A percentile compares a stretch with the other conserved stretches of the same genome.
These are phyloP conservation scores for Cephonodes hylas DNA, from an alignment of 2,888 invertebrate genomes.

Conservation along the genomic window DNA sequence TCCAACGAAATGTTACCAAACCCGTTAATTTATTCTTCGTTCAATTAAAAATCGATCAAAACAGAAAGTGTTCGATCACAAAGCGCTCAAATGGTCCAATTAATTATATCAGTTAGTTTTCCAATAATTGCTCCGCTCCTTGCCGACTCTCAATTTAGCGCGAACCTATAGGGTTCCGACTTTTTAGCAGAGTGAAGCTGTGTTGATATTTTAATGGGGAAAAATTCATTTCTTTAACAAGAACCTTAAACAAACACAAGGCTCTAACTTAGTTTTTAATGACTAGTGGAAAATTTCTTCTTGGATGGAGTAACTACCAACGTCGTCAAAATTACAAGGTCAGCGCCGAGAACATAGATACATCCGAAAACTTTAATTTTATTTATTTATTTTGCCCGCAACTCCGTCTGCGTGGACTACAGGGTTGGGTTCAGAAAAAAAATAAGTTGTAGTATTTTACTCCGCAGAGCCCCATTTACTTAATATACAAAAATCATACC, in stretches of 20 bases:
- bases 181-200: constrained; percentile 39
- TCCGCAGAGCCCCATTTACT: no score
- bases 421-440: no score
- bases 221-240: constrained; percentile 36
- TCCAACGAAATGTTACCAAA: neutral
- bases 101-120: constrained; percentile 58
- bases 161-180: constrained; percentile 25
- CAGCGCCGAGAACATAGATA: no score
- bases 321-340: no score
- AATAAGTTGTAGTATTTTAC: no score
- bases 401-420: no score
- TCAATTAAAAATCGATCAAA: constrained; percentile 30
- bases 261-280: neutral
- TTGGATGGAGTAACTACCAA: neutral
- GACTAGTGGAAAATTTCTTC: neutral
- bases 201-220: constrained; percentile 45
- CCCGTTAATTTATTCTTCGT: constrained; percentile 19
- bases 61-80: constrained; percentile 30
- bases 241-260: constrained; percentile 9
- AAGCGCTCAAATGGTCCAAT: constrained; percentile 44
- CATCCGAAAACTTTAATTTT: no score
- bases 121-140: constrained; percentile 54
- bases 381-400: no score
- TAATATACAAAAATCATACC: no score
- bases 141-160: constrained; percentile 39